Conservation (phyloP, 2,888 invertebrate species). For the Lutraria lutraria region DNA sequence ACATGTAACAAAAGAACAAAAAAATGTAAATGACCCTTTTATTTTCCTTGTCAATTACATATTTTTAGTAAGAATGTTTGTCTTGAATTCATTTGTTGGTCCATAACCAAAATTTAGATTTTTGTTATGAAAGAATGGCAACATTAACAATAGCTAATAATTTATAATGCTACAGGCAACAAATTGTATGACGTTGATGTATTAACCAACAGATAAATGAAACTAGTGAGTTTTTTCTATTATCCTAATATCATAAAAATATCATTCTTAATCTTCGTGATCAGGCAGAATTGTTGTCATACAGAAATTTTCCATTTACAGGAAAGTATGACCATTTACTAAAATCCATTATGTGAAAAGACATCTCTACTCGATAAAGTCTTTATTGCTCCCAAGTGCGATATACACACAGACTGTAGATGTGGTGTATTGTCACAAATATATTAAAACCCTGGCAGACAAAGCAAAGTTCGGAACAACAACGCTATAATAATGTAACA, state of each 20-base stretch:
- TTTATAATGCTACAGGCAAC: too few species aligned
- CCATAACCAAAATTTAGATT: too few species aligned
- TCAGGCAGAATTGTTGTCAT: background rate
- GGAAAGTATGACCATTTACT: background rate
- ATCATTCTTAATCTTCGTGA: background rate
- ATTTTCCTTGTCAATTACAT: too few species aligned
- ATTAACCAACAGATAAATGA: background rate
- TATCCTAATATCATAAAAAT: background rate
- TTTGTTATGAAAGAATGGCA: too few species aligned
- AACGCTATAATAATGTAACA: background rate
- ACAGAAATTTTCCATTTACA: background rate
- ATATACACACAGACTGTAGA: background rate
- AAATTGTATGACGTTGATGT: too few species aligned
- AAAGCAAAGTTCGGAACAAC: background rate
- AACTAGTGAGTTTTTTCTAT: background rate
- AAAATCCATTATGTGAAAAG: background rate
- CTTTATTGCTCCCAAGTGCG: background rate
- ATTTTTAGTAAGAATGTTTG: too few species aligned
- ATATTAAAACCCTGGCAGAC: conserved; percentile 6
- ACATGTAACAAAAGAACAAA: too few species aligned
- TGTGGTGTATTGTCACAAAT: background rate
- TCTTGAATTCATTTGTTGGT: too few species aligned
- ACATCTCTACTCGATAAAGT: background rate
- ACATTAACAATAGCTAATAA: too few species aligned
- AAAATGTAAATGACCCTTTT: too few species aligned